A percentile compares a stretch with the other conserved stretches of the same genome.
Conservation (phyloP, 2,113 vertebrate species). For the Guaruba guarouba region DNA sequence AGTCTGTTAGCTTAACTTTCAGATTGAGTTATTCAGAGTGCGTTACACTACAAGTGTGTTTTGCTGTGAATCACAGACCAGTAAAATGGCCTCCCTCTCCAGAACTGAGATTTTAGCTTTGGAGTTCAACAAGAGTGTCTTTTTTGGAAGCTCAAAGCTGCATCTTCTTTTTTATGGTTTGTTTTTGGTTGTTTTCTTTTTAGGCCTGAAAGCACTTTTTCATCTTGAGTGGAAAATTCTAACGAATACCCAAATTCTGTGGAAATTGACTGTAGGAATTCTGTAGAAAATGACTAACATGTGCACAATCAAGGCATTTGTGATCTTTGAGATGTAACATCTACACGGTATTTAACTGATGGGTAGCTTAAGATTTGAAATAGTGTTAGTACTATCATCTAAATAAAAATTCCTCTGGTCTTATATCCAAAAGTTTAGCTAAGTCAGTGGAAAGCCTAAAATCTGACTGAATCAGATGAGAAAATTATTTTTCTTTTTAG, state of each 20-base stretch:
- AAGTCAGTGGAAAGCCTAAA: not conserved
- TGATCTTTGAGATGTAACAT: not conserved
- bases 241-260: not conserved
- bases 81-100: not conserved
- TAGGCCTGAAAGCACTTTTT: not conserved
- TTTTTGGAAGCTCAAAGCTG: not conserved
- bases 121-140: not conserved
- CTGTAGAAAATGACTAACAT: not conserved
- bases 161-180: not conserved
- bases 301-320: not conserved
- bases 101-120: not conserved
- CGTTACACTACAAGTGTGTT: not conserved
- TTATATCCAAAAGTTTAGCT: not conserved
- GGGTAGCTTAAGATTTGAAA: not conserved
- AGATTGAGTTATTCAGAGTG: not conserved
- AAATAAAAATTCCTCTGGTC: not conserved
- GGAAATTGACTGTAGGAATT: not conserved
- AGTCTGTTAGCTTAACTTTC: constrained; percentile 39
- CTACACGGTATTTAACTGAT: not conserved
- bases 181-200: not conserved
- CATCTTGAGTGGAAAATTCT: not conserved
- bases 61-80: not conserved
- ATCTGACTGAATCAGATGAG: not conserved
- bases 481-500: not conserved
- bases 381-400: not conserved